Percentiles rank a stretch among this genome's conserved stretches.
Conservation (phyloP, 2,797 vertebrate species). For the Bovichtus variegatus region DNA sequence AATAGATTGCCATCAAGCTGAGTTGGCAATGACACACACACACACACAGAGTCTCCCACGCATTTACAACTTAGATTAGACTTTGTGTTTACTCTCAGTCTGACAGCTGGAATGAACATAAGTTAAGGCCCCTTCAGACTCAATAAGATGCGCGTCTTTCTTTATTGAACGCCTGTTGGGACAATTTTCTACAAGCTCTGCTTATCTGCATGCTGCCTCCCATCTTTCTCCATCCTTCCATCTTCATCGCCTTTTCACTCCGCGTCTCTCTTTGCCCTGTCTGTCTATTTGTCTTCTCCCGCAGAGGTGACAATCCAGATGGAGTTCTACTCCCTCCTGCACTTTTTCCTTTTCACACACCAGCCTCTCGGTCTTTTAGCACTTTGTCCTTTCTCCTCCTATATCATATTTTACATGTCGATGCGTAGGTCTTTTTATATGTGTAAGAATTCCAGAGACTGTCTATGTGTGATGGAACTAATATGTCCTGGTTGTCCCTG, state of each 20-base stretch:
- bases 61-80: slow-evolving; percentile 45
- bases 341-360: neutral
- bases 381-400: neutral
- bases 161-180: slow-evolving; percentile 41
- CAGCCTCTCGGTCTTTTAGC: slow-evolving; percentile 5
- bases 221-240: slow-evolving; percentile 22
- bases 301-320: slow-evolving; percentile 50
- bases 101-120: slow-evolving; percentile 56
- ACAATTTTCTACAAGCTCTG: slow-evolving; percentile 45
- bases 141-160: slow-evolving; percentile 46
- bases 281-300: slow-evolving; percentile 27
- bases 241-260: slow-evolving; percentile 31
- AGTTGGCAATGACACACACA: slow-evolving; percentile 8
- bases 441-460: neutral
- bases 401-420: slow-evolving; percentile 3
- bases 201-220: slow-evolving; percentile 33
- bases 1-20: slow-evolving; percentile 9
- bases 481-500: neutral
- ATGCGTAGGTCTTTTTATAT: neutral
- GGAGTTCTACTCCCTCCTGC: slow-evolving; percentile 44
- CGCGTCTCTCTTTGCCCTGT: slow-evolving; percentile 13
- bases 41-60: neutral
- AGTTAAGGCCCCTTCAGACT: slow-evolving; percentile 52
- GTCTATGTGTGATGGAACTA: slow-evolving; percentile 16
- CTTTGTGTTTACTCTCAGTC: slow-evolving; percentile 46